These are phyloP conservation scores for Acanthurus leucopareius DNA, from an alignment of 2,797 vertebrate species.

Conservation along the genomic window DNA sequence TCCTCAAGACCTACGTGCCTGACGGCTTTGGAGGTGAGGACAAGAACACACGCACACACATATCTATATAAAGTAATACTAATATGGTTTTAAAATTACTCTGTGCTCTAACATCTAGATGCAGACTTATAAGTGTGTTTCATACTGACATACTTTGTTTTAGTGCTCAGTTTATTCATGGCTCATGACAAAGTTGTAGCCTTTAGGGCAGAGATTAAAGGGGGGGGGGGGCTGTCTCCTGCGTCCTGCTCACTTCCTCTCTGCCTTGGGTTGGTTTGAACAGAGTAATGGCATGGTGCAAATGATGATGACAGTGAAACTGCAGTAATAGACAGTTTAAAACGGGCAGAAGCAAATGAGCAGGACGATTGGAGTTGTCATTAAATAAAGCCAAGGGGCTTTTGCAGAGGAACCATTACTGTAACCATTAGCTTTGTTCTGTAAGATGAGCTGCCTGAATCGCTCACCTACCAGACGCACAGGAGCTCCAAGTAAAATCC, in stretches of 20 bases:
- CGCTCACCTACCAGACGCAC: constrained; percentile 13
- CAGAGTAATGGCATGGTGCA: constrained; percentile 65
- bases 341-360: constrained; percentile 65
- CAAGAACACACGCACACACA: neutral
- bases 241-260: constrained; percentile 24
- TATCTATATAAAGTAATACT: neutral
- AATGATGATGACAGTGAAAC: constrained; percentile 73
- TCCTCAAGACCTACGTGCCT: constrained; percentile 98
- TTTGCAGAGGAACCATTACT: constrained; percentile 53
- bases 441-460: constrained; percentile 44
- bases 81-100: neutral
- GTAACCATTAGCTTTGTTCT: constrained; percentile 57
- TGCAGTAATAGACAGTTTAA: constrained; percentile 61
- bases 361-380: constrained; percentile 64
- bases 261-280: constrained; percentile 54
- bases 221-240: neutral
- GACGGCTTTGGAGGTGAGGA: constrained; percentile 97
- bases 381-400: constrained; percentile 79
- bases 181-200: constrained; percentile 48
- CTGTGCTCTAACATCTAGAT: constrained; percentile 6
- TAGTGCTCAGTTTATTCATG: constrained; percentile 47
- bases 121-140: neutral
- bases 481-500: constrained; percentile 9
- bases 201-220: constrained; percentile 22
- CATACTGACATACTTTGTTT: constrained; percentile 34